Conservation (phyloP, 2,113 vertebrate species). For the Chaenogobius annularis region DNA sequence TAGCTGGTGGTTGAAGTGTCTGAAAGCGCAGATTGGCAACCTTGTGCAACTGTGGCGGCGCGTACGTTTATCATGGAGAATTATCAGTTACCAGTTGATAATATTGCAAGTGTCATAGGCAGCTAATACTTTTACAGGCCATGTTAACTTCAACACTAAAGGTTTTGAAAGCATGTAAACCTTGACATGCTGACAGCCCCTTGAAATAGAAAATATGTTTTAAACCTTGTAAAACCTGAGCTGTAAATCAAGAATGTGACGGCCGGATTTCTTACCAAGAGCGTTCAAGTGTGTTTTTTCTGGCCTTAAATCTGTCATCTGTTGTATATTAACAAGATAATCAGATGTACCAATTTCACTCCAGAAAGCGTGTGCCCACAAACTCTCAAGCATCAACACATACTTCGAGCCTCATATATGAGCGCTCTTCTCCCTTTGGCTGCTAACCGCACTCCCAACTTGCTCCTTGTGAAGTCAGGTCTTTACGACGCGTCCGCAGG, state of each 20-base stretch:
- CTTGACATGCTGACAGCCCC: background rate
- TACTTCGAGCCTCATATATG: conserved; percentile 16
- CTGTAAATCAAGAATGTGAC: conserved; percentile 2
- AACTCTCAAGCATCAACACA: conserved; percentile 11
- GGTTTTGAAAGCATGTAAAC: background rate
- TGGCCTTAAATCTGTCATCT: conserved; percentile 6
- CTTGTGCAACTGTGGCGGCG: too few species aligned
- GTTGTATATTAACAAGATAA: conserved; percentile 22
- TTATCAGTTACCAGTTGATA: background rate
- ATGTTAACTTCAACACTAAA: background rate
- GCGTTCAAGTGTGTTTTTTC: background rate
- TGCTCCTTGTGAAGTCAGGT: conserved; percentile 17
- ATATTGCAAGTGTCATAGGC: background rate
- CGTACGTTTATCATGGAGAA: background rate
- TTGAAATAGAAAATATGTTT: conserved; percentile 2
- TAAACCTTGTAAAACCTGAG: background rate
- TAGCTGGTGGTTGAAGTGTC: background rate
- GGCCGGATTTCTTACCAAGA: conserved; percentile 1
- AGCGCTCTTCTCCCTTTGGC: conserved; percentile 22
- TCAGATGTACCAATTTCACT: conserved; percentile 16
- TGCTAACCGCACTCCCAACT: conserved; percentile 17
- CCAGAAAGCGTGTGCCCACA: conserved; percentile 20
- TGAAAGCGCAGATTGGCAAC: background rate
- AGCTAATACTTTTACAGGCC: background rate
- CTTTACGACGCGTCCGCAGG: conserved; percentile 26